Conservation (phyloP, 2,113 vertebrate genomes). For the Salvelinus alpinus region DNA sequence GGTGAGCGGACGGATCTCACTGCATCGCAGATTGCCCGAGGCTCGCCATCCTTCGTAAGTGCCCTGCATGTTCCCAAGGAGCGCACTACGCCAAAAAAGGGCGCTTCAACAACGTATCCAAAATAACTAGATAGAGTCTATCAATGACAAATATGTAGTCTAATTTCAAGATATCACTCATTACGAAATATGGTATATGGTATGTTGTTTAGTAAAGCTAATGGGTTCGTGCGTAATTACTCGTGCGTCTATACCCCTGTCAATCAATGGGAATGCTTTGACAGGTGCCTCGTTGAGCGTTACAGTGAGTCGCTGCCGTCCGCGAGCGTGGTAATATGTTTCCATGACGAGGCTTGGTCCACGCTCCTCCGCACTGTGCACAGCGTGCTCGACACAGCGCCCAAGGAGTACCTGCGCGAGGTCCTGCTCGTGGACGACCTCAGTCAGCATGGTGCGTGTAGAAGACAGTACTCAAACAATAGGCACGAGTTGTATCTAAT, state of each 20-base stretch:
- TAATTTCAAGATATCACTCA: too few relatives aligned
- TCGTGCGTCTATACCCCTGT: background rate
- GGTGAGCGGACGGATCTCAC: conserved; percentile 69
- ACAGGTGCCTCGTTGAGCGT: conserved; percentile 79
- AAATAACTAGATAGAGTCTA: background rate
- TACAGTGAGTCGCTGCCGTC: conserved; percentile 75
- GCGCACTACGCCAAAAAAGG: background rate
- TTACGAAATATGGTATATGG: background rate
- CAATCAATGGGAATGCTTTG: background rate
- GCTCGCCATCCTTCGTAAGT: conserved; percentile 84
- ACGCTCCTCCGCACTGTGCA: conserved; percentile 84
- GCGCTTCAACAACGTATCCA: background rate
- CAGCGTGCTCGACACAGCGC: conserved; percentile 81
- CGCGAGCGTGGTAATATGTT: conserved; percentile 84
- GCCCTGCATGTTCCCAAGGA: conserved; percentile 7
- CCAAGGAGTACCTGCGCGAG: conserved; percentile 77
- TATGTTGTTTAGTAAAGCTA: background rate
- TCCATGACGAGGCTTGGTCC: conserved; percentile 86
- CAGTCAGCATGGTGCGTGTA: conserved; percentile 77
- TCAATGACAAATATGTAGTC: too few relatives aligned
- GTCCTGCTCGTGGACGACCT: conserved; percentile 87
- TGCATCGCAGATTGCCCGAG: conserved; percentile 79
- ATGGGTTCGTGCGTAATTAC: background rate
- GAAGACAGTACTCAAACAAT: too few relatives aligned
- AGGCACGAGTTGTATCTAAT: too few relatives aligned